Conservation (phyloP, 2,888 invertebrate species). For the Augiades crinisus region DNA sequence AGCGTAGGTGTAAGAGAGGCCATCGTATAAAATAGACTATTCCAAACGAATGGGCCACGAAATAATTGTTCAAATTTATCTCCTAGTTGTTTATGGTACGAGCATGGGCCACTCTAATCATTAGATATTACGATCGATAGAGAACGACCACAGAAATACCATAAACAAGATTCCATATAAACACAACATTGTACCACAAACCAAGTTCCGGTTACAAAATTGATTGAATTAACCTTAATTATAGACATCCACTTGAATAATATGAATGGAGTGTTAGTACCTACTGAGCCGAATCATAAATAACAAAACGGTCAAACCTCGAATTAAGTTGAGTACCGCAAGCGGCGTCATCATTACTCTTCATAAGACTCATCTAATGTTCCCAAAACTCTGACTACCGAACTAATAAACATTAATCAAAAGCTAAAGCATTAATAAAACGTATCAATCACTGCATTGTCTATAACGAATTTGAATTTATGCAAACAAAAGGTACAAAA, state of each 20-base stretch:
- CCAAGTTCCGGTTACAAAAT: conserved; percentile 41
- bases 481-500: conserved; percentile 72
- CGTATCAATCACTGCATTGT: conserved; percentile 76
- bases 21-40: conserved; percentile 53
- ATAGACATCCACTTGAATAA: conserved; percentile 42
- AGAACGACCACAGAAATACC: conserved; percentile 29
- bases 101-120: conserved; percentile 41
- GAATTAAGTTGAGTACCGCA: conserved; percentile 76
- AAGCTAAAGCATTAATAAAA: conserved; percentile 70
- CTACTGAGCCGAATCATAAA: conserved; percentile 59
- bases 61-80: conserved; percentile 62
- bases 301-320: conserved; percentile 63
- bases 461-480: conserved; percentile 75
- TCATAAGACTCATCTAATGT: conserved; percentile 78
- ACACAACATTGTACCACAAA: conserved; percentile 34
- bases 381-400: conserved; percentile 78
- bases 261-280: conserved; percentile 58
- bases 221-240: conserved; percentile 55
- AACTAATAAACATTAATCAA: conserved; percentile 81
- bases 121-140: conserved; percentile 36
- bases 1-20: conserved; percentile 60
- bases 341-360: conserved; percentile 71
- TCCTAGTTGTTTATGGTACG: conserved; percentile 49
- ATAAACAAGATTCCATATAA: conserved; percentile 35
- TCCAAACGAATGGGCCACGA: conserved; percentile 49